phyloP scores from a whole-genome alignment of 2,888 invertebrate genomes.

The Epinotia demarniana region DNA sequence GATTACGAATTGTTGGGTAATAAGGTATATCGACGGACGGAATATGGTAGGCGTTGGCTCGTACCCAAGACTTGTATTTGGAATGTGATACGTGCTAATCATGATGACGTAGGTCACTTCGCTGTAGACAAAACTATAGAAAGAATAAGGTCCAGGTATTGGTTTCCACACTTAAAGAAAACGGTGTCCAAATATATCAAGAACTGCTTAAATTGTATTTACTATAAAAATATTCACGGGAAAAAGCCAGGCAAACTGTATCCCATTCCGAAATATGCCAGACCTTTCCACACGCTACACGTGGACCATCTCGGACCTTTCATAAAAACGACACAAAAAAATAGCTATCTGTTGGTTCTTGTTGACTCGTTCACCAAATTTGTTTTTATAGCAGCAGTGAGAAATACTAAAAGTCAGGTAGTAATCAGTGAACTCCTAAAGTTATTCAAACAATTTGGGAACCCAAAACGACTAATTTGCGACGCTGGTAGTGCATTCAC shows the following conservation, averaged over 20 bases:
- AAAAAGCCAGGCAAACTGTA: conserved; percentile 9
- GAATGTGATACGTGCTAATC: conserved; percentile 26
- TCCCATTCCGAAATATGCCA: conserved; percentile 32
- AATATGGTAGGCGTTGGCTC: conserved; percentile 34
- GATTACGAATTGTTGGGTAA: conserved; percentile 30
- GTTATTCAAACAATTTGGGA: conserved; percentile 51
- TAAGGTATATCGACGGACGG: conserved; percentile 33
- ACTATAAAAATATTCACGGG: conserved; percentile 49
- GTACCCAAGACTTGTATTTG: conserved; percentile 35
- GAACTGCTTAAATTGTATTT: conserved; percentile 47
- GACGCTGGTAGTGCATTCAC: conserved; percentile 48
- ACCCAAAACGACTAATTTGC: conserved; percentile 48
- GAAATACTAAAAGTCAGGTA: conserved; percentile 46
- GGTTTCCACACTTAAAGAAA: conserved; percentile 31
- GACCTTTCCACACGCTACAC: conserved; percentile 49
- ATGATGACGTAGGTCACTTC: conserved; percentile 40
- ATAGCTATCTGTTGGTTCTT: conserved; percentile 49
- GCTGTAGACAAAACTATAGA: conserved; percentile 34
- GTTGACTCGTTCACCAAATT: conserved; percentile 58
- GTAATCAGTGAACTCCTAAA: conserved; percentile 49
- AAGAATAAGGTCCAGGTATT: conserved; percentile 21
- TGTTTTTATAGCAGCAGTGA: conserved; percentile 52
- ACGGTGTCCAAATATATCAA: conserved; percentile 22
- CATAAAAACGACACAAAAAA: conserved; percentile 37
- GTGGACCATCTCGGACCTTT: conserved; percentile 35